phyloP scores from a whole-genome alignment of 2,113 vertebrate species.

The Larimichthys polyactis region DNA sequence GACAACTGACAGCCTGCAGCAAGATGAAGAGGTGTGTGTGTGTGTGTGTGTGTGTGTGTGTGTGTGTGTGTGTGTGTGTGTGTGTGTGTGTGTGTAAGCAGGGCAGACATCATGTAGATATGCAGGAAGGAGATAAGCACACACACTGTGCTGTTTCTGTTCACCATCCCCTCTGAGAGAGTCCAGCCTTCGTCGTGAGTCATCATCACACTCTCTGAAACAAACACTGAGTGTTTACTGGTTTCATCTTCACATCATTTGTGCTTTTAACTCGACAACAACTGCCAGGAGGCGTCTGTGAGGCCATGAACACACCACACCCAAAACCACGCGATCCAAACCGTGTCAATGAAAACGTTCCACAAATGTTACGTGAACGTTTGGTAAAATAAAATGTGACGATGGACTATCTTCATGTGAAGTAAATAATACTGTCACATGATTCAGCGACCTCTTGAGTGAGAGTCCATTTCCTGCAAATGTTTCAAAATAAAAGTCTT shows the following conservation, averaged over 20 bases:
- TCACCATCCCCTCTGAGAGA: conserved; percentile 13
- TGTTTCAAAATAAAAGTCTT: no score
- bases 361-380: no score
- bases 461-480: no score
- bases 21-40: conserved; percentile 11
- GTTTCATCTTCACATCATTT: neutral
- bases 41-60: neutral
- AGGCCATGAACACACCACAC: no score
- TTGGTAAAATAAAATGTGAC: no score
- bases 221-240: no score
- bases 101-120: conserved; percentile 24
- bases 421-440: no score
- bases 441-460: no score
- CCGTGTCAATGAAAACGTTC: no score
- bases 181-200: conserved; percentile 42
- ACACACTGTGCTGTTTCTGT: neutral
- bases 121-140: conserved; percentile 10
- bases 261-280: neutral
- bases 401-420: no score
- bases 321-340: no score
- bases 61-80: neutral
- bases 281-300: neutral
- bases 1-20: conserved; percentile 38
- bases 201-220: neutral
- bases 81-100: conserved; percentile 21